phyloP scores from a whole-genome alignment of 64 coral and sea anemone species.

The Actinia equina region DNA sequence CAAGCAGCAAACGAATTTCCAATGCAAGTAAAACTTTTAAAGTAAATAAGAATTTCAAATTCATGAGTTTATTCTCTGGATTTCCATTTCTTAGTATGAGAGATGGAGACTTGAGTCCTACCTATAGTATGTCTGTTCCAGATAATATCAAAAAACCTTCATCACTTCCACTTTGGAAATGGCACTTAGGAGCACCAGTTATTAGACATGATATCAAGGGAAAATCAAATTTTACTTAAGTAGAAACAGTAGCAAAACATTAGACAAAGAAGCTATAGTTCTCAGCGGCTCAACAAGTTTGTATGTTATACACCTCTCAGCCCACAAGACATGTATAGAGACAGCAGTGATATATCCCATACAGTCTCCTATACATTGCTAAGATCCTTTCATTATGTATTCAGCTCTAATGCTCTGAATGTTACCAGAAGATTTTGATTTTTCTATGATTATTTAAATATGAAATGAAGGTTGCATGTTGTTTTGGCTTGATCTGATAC shows the following conservation, averaged over 20 bases:
- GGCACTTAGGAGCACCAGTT: conserved; percentile 41
- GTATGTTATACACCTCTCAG: neutral
- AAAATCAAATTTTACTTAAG: neutral
- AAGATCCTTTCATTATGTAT: neutral
- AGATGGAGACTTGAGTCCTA: conserved; percentile 33
- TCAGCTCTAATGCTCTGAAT: neutral
- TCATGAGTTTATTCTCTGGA: conserved; percentile 35
- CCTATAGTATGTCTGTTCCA: conserved; percentile 23
- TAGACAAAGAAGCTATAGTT: neutral
- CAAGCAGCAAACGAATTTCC: neutral
- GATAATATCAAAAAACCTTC: neutral
- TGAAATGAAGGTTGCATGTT: neutral
- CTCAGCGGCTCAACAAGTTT: neutral
- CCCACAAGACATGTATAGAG: neutral
- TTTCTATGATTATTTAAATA: neutral
- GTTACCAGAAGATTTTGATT: neutral
- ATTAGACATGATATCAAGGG: neutral
- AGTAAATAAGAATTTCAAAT: conserved; percentile 40
- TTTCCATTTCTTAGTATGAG: conserved; percentile 22
- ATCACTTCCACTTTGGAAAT: conserved; percentile 39
- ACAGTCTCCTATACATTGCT: neutral
- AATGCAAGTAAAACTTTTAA: conserved; percentile 28
- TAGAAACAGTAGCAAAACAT: neutral
- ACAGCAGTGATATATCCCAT: neutral
- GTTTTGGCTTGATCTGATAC: neutral